Percentiles rank a stretch among this genome's conserved stretches.
These are phyloP conservation scores for Eulacestoma nigropectus DNA, from an alignment of 2,113 vertebrate species.

Conservation along the genomic window DNA sequence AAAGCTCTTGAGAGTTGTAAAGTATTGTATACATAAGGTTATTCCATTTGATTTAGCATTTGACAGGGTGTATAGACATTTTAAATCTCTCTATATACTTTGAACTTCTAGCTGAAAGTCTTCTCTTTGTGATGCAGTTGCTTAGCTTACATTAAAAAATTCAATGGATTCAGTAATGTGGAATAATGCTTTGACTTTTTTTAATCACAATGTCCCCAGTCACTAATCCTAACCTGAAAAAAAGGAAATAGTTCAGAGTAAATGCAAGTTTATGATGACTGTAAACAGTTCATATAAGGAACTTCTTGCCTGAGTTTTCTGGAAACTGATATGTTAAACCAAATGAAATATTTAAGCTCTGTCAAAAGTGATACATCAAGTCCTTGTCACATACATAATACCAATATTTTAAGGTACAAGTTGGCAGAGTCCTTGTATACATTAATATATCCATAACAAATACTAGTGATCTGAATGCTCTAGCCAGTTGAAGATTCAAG, in stretches of 20 bases:
- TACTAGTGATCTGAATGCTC: not conserved
- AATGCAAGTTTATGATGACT: not conserved
- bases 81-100: slow-evolving; percentile 28
- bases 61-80: slow-evolving; percentile 40
- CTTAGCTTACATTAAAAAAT: not conserved
- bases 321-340: not conserved
- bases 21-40: slow-evolving; percentile 29
- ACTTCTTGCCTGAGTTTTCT: not conserved
- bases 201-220: not conserved
- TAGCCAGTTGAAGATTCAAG: not conserved
- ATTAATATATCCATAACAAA: not conserved
- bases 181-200: not conserved
- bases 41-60: slow-evolving; percentile 51
- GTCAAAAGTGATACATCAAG: not conserved
- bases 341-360: not conserved
- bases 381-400: not conserved
- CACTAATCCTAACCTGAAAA: not conserved
- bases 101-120: slow-evolving; percentile 1
- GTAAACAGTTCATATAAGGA: not conserved
- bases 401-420: not conserved
- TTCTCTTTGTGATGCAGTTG: not conserved
- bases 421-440: not conserved
- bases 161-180: not conserved
- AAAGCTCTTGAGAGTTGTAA: slow-evolving; percentile 5
- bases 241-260: not conserved